Percentiles rank a stretch among this genome's conserved stretches.
Evolutionary conservation across 64 coral and sea anemone species (phyloP).

Genomic region (Cladopsammia gracilis): DNA sequence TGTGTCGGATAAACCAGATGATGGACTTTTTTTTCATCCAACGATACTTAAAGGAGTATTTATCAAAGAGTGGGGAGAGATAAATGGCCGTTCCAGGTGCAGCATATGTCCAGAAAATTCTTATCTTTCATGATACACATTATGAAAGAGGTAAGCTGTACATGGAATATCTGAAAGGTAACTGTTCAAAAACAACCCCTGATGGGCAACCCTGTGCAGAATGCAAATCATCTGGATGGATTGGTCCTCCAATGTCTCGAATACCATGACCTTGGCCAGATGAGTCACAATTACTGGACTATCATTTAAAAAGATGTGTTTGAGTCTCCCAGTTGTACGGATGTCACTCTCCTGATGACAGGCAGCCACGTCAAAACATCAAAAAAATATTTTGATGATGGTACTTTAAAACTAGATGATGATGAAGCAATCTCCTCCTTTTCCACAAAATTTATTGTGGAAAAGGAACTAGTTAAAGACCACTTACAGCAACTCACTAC

Average conservation of each 20-base stretch:
- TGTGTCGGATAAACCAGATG: not conserved
- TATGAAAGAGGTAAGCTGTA: too few species aligned
- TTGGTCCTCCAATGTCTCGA: not conserved
- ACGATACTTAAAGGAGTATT: too few species aligned
- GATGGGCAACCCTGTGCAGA: not conserved
- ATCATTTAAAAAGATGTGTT: not conserved
- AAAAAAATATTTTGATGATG: not conserved
- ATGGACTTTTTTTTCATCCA: too few species aligned
- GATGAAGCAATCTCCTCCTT: constrained; percentile 34
- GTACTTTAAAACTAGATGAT: constrained; percentile 17
- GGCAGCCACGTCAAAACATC: not conserved
- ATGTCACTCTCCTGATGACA: not conserved
- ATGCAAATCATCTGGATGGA: not conserved
- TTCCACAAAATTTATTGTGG: constrained; percentile 37
- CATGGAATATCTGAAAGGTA: too few species aligned
- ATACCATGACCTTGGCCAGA: not conserved
- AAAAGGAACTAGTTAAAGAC: constrained; percentile 16
- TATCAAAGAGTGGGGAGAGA: too few species aligned
- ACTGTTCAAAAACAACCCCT: too few species aligned
- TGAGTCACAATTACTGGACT: not conserved
- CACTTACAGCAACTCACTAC: constrained; percentile 37
- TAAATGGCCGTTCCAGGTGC: too few species aligned
- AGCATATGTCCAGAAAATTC: too few species aligned
- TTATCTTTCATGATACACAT: too few species aligned
- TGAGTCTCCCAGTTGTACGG: not conserved